Conservation (phyloP, 2,888 invertebrate species). For the Apeira syringaria region DNA sequence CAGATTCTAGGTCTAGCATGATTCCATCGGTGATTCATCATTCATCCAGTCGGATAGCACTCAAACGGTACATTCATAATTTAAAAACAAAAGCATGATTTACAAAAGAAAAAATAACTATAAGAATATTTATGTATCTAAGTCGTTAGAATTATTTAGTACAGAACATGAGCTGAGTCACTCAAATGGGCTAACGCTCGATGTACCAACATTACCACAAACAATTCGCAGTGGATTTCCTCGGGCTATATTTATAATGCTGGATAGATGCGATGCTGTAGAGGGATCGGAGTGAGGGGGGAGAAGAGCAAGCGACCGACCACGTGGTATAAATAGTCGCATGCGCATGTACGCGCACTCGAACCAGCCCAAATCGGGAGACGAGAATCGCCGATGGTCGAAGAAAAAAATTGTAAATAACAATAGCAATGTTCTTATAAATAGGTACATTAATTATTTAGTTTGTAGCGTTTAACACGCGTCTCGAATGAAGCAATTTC, state of each 20-base stretch:
- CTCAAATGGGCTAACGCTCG: slow-evolving; percentile 17
- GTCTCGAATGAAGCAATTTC: too few relatives aligned
- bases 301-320: slow-evolving; percentile 37
- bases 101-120: too few relatives aligned
- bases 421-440: too few relatives aligned
- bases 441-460: too few relatives aligned
- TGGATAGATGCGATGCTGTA: slow-evolving; percentile 43
- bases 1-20: too few relatives aligned
- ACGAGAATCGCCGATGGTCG: slow-evolving; percentile 51
- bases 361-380: slow-evolving; percentile 75
- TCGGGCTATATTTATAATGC: slow-evolving; percentile 68
- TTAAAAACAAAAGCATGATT: too few relatives aligned
- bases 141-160: slow-evolving; percentile 14
- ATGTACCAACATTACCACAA: slow-evolving; percentile 7
- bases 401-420: too few relatives aligned
- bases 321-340: slow-evolving; percentile 78
- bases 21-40: too few relatives aligned
- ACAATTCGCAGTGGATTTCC: slow-evolving; percentile 68
- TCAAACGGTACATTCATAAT: too few relatives aligned
- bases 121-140: too few relatives aligned
- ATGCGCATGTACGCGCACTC: slow-evolving; percentile 64
- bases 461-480: too few relatives aligned
- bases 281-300: slow-evolving; percentile 28
- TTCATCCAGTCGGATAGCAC: too few relatives aligned
- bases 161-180: slow-evolving; percentile 19